Percentiles rank a stretch among this genome's conserved stretches.
Evolutionary conservation across 2,888 invertebrate species (phyloP).

Genomic region (Conus canariensis): DNA sequence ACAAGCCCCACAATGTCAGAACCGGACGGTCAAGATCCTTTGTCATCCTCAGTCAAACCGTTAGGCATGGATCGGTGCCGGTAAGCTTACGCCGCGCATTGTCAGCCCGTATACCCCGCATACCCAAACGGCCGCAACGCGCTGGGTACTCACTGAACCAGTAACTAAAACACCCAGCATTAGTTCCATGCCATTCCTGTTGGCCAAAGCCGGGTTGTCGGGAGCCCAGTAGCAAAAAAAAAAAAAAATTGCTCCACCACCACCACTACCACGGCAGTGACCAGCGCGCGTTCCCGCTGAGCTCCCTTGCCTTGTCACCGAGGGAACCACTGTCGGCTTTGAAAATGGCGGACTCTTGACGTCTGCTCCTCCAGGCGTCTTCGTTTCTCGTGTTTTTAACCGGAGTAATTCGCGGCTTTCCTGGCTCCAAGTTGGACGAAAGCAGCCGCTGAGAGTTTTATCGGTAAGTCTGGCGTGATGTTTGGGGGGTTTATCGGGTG

Average conservation of each 20-base stretch:
- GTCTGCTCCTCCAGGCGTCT: background rate
- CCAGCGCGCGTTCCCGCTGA: background rate
- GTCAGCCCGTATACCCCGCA: too few species aligned
- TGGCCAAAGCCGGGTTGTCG: too few species aligned
- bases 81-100: too few species aligned
- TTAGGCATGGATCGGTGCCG: too few species aligned
- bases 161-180: too few species aligned
- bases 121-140: too few species aligned
- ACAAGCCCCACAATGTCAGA: too few species aligned
- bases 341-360: slow-evolving; percentile 38
- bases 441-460: background rate
- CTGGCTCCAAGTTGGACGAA: background rate
- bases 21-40: background rate
- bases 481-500: background rate
- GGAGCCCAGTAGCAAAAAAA: background rate
- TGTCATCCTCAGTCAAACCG: too few species aligned
- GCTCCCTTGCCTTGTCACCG: slow-evolving; percentile 37
- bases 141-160: too few species aligned
- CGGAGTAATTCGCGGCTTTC: slow-evolving; percentile 22
- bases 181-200: too few species aligned
- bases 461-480: background rate
- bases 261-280: background rate
- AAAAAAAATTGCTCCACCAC: background rate
- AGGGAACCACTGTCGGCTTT: slow-evolving; percentile 28
- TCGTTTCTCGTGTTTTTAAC: background rate